Evolutionary conservation across 2,113 vertebrate species (phyloP), one percentile per base, ranked within the genome.

Genomic region (Dasyprocta punctata): DNA sequence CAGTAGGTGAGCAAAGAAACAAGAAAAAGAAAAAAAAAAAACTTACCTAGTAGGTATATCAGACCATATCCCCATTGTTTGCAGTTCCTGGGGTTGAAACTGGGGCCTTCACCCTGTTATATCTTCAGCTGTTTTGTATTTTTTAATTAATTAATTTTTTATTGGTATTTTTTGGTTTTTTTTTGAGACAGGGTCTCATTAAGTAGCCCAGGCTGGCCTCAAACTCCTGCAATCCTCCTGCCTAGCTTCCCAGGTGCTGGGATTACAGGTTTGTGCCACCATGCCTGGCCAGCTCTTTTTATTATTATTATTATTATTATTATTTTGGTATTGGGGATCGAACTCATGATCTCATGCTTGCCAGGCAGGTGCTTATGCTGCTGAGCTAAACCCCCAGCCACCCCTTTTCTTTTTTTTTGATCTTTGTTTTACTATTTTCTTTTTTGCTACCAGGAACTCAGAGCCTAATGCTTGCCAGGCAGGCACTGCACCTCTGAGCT

Each of bases 1-100:
- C 89, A 96, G 75, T 20, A 92, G 14, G 38, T 41, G 63, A 93
- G 94, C 96, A 93, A 87, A 97, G 95, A 97, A 75, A 47, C 24
- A 89, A 96, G 95, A 77, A 94, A 92, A 86, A 97, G 95, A 49
- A 49, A 54, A 54, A 54, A 97, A 96, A 2, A 28, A 52, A 56
- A 16, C 54, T 97, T 97, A 84, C 69, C n/a, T 86, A 13, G 2
- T 88, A 84, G 47, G 47, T 58, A n/a, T 14, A 63, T 33, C 26
- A 49, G 81, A 82, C 88, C 16, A 69, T 83, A 56, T 67, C 47
- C n/a, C 17, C 84, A 67, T n/a, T 65, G 52, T 47, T 47, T 65
- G 44, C 26, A 78, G 44, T 78, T 49, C 26, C 47, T 33, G 75
- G 41, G 75, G 13, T 47, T 8, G 13, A 49, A 78, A 26, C 26